Percentiles rank a stretch among this genome's conserved stretches.
phyloP scores from a whole-genome alignment of 2,113 vertebrate species.

The Balaenoptera acutorostrata region DNA sequence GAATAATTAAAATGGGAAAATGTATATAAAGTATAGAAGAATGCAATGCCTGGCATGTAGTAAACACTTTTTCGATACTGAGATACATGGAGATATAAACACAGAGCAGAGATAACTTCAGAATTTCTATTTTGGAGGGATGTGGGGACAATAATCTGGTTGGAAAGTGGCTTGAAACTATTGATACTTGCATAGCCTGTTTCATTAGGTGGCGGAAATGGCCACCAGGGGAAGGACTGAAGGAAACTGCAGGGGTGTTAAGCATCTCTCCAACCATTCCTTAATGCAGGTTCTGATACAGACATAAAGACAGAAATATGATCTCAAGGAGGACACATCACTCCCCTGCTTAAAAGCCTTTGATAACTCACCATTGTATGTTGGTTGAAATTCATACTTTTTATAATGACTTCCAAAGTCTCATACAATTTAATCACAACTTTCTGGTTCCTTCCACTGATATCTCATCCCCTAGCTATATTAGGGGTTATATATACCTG shows the following conservation, averaged over 20 bases:
- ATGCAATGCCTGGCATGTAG: neutral
- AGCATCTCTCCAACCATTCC: neutral
- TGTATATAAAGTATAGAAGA: neutral
- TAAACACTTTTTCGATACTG: neutral
- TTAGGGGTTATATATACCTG: neutral
- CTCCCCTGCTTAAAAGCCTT: neutral
- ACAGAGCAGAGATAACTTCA: neutral
- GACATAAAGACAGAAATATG: neutral
- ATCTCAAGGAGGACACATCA: neutral
- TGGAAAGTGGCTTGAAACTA: neutral
- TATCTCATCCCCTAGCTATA: neutral
- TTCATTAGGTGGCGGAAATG: neutral
- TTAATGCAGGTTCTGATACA: neutral
- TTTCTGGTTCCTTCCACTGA: neutral
- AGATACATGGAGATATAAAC: neutral
- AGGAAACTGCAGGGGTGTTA: neutral
- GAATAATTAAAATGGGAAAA: neutral
- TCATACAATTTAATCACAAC: neutral
- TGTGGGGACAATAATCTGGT: neutral
- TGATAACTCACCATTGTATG: neutral
- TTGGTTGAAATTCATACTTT: neutral
- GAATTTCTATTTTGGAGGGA: neutral
- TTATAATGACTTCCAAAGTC: neutral
- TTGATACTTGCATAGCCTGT: neutral
- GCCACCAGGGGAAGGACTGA: neutral